Base-by-base conservation (phyloP, 2,113 vertebrate genomes). In the Varanus salvator region DNA sequence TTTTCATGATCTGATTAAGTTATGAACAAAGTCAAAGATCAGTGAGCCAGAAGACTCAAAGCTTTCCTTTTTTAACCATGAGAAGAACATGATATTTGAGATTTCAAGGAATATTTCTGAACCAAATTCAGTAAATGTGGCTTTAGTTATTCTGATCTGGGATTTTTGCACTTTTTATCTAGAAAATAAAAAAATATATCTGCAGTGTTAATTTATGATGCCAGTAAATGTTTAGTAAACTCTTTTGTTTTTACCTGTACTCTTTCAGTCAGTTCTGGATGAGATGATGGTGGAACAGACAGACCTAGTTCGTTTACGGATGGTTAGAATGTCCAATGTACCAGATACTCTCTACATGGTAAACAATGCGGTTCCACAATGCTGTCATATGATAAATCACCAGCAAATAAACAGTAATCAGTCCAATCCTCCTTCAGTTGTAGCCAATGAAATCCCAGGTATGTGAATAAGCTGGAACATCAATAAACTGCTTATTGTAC, bases 271-370 rank as follows among this genome's bases (percentile, higher is more conserved):
- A 0, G 98, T 98, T 48, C 97, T 99, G 74, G 99, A 99, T 71
- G 99, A 99, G 96, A 99, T 99, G 98, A 99, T 99, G 99, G 98
- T 99, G 95, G 99, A 99, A 91, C 99, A 99, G 86, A 99, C 98
- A 0, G 99, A 99, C 89, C 97, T 99, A 0, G 99, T 99, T 85
- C 98, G 99, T 64, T 94, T 99, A 94, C 97, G 99, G 29, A 98
- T 99, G 96, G 99, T 99, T 76, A 98, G 99, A 23, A 99, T 99
- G 98, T 99, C 99, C 95, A 99, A 99, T 0, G 99, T 99, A 80
- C 99, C 99, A 0, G 99, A 99, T 96, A 99, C 99, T 0, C 98
- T 99, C 11, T 99, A 99, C 96, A 99, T 99, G 99, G 99, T 99
- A 68, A 98, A 97, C 95, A 99, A 98, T 0, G 98, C 99, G 0